Conservation (phyloP, 2,113 vertebrate species). For the Callionymus lyra region DNA sequence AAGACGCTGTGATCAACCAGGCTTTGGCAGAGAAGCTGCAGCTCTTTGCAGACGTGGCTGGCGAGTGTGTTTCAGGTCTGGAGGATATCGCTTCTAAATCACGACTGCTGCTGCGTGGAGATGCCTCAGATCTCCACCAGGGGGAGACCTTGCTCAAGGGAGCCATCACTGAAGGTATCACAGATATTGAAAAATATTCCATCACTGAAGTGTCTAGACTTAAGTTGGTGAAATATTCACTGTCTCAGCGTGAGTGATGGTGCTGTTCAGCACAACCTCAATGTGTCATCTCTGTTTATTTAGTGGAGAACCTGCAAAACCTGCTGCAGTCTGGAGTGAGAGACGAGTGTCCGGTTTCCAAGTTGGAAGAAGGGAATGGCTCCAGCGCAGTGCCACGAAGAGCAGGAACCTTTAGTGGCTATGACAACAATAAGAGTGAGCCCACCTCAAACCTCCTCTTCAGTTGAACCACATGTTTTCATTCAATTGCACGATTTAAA, state of each 20-base stretch:
- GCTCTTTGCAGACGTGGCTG: conserved; percentile 79
- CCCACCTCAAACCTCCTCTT: background rate
- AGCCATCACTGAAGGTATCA: conserved; percentile 80
- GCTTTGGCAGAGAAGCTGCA: conserved; percentile 83
- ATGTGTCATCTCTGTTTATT: conserved; percentile 6
- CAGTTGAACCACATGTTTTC: too few relatives aligned
- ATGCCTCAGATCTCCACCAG: conserved; percentile 74
- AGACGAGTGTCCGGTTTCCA: conserved; percentile 26
- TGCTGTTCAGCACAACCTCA: background rate
- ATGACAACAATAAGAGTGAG: conserved; percentile 79
- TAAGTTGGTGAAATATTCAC: too few relatives aligned
- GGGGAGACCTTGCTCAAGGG: conserved; percentile 79
- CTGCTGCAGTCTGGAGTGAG: conserved; percentile 68
- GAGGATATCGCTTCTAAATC: conserved; percentile 60
- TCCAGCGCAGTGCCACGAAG: conserved; percentile 59
- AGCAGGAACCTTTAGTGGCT: conserved; percentile 81
- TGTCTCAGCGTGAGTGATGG: background rate
- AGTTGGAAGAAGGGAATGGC: conserved; percentile 52
- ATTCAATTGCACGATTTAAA: too few relatives aligned
- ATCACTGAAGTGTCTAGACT: too few relatives aligned
- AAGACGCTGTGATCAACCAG: conserved; percentile 75
- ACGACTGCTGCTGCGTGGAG: conserved; percentile 69
- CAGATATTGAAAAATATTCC: background rate
- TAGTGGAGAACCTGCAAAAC: conserved; percentile 84
- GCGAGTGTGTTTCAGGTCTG: conserved; percentile 63